Base-by-base conservation (phyloP, 2,888 invertebrate species). In the Caenorhabditis doughertyi region DNA sequence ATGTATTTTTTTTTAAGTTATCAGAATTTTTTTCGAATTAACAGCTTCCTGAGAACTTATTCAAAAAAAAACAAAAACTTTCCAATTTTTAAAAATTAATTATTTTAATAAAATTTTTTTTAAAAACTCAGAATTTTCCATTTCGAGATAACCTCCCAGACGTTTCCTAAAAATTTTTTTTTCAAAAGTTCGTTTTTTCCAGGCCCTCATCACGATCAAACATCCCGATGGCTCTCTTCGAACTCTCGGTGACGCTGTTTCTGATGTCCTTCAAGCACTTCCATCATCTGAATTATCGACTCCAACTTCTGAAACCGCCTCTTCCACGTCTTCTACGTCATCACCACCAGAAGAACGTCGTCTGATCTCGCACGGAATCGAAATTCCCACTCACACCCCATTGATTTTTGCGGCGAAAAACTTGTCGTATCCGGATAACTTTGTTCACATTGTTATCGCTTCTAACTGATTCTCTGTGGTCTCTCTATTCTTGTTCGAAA, bases 381-480 rank as follows among this genome's bases (percentile, higher is more conserved):
- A 94, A 87, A 94, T 96, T 71, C 96, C 97, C 2, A 91, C 94
- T 83, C 96, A 97, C 84, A 96, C 97, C 11, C 97, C 98, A 13
- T 92, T 98, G 11, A 96, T 97, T 91, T 99, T 98, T 98, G 94
- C 99, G 93, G 96, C 97, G 25, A 97, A 98, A 93, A 98, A 98
- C 93, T 93, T 99, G 91, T 97, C 97, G 92, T 97, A 98, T 93
- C 97, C 98, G 0, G 99, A 99, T 92, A 99, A 99, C 93, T 99
- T 99, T 93, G 93, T 99, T 84, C 98, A 99, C 79, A 64, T 79
- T 42, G 79, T 72, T 42, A 42, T 55, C 25, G n/a, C 62, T 23
- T 42, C 23, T 18, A 25, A 51, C 25, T 25, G 23, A 25, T 25
- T 51, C 25, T 25, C 13, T 9, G n/a, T 16, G 42, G 23, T 27